Base-by-base conservation (phyloP, 2,888 invertebrate species). In the Azorinus chamasolen region DNA sequence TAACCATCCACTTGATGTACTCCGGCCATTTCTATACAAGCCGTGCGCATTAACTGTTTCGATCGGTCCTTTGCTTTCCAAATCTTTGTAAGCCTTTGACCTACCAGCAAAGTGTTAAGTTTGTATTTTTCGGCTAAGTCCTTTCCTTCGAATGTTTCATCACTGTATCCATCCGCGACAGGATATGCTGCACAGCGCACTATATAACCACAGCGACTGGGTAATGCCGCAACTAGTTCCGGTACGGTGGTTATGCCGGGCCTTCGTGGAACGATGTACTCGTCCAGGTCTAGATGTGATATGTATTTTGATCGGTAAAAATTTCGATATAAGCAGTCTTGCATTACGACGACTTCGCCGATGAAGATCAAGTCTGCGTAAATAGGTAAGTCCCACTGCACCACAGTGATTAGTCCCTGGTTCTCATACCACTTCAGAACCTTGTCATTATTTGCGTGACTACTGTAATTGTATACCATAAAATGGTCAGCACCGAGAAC, bases 311-410 rank as follows among this genome's bases (percentile, higher is more conserved):
- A 84, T 14, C 58, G 20, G 53, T 80, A 62, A 75, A 85, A 81
- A 57, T 82, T 77, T 39, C 91, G 75, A 68, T 89, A 89, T 5
- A 91, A 83, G 71, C 92, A 92, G 79, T 92, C 92, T 70, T 91
- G 90, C 64, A 91, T 83, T 5, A 91, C 87, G 10, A 89, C 80
- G 32, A 89, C 73, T 72, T 92, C 92, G 1, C 87, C 92, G 65
- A 89, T 87, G 69, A 91, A 91, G 83, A 91, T 89, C 14, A 92
- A 83, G 50, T 86, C 85, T 1, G 77, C 84, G n/a, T 62, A 64
- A 41, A 90, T 79, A 10, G 92, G 91, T 0, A 91, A 61, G 20
- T 84, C 71, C 92, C 92, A 92, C 2, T 80, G 86, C 2, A 90
- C 73, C 5, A 89, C 83, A 18, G 88, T 84, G 16, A 85, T 86